These are phyloP conservation scores for Collichthys lucidus DNA, from an alignment of 2,113 vertebrate species.

Conservation along the genomic window DNA sequence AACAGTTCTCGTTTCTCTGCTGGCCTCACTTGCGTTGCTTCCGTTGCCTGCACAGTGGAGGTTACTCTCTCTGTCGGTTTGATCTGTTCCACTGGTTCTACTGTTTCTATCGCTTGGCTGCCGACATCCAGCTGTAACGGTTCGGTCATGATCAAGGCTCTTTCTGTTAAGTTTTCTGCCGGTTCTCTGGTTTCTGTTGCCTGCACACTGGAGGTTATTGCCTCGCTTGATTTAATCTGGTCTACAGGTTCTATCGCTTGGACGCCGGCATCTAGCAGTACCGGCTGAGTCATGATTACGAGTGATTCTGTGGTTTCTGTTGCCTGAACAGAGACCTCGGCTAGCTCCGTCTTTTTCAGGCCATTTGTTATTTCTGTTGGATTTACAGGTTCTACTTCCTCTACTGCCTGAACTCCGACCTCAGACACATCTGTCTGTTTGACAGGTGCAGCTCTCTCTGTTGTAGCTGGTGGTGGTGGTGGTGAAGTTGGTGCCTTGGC, in stretches of 20 bases:
- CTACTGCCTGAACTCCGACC: conserved; percentile 28
- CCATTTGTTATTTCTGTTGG: conserved; percentile 6
- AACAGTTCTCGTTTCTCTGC: conserved; percentile 20
- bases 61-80: conserved; percentile 25
- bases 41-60: conserved; percentile 25
- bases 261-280: not conserved
- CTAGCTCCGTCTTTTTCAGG: not conserved
- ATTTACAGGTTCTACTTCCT: not conserved
- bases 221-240: conserved; percentile 39
- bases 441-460: conserved; percentile 18
- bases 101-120: conserved; percentile 27
- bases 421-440: conserved; percentile 27
- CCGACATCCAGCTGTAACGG: conserved; percentile 12
- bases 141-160: not conserved
- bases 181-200: conserved; percentile 24
- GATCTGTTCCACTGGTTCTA: conserved; percentile 38
- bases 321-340: conserved; percentile 22
- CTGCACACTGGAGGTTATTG: conserved; percentile 16
- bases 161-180: conserved; percentile 1
- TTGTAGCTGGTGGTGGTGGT: not conserved
- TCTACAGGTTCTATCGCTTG: conserved; percentile 38
- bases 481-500: conserved; percentile 13
- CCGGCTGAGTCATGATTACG: conserved; percentile 1
- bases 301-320: conserved; percentile 26
- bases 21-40: conserved; percentile 24